Percentiles rank a stretch among this genome's conserved stretches.
These are phyloP conservation scores for Parochlus steinenii DNA, from an alignment of 2,888 invertebrate genomes.

Conservation along the genomic window DNA sequence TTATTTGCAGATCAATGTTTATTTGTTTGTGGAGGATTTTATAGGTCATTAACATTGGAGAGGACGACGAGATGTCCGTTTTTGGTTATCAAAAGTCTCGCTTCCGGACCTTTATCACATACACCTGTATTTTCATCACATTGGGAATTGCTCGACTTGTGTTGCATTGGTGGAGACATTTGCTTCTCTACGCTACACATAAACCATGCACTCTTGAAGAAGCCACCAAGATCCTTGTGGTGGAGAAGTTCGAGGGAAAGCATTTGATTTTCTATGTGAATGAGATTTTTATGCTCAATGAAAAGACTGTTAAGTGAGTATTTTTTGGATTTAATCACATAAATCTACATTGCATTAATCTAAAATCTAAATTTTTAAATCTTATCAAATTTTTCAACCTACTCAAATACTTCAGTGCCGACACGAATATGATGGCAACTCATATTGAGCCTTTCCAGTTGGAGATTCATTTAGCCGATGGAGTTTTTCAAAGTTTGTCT, in stretches of 20 bases:
- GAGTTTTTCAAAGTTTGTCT: conserved; percentile 25
- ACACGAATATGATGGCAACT: conserved; percentile 17
- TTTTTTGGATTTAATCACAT: neutral
- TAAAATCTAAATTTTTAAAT: neutral
- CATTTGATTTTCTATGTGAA: conserved; percentile 28
- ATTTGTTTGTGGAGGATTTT: too few relatives aligned
- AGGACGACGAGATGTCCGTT: conserved; percentile 29
- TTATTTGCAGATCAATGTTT: too few relatives aligned
- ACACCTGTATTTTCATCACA: conserved; percentile 34
- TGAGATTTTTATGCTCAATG: conserved; percentile 20
- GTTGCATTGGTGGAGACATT: conserved; percentile 80
- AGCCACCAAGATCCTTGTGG: conserved; percentile 61
- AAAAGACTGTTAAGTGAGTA: conserved; percentile 21
- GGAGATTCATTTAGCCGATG: conserved; percentile 25
- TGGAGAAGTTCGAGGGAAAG: conserved; percentile 34
- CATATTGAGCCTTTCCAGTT: conserved; percentile 3
- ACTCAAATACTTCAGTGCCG: conserved; percentile 8
- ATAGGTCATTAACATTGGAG: conserved; percentile 23
- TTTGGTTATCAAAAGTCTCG: conserved; percentile 25
- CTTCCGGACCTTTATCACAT: conserved; percentile 23
- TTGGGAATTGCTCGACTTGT: conserved; percentile 63
- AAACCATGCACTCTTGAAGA: conserved; percentile 48
- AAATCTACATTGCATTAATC: neutral
- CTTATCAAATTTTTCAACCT: conserved; percentile 7
- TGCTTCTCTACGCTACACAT: conserved; percentile 59